Evolutionary conservation across 2,797 vertebrate species (phyloP).

Genomic region (Aythya fuligula): DNA sequence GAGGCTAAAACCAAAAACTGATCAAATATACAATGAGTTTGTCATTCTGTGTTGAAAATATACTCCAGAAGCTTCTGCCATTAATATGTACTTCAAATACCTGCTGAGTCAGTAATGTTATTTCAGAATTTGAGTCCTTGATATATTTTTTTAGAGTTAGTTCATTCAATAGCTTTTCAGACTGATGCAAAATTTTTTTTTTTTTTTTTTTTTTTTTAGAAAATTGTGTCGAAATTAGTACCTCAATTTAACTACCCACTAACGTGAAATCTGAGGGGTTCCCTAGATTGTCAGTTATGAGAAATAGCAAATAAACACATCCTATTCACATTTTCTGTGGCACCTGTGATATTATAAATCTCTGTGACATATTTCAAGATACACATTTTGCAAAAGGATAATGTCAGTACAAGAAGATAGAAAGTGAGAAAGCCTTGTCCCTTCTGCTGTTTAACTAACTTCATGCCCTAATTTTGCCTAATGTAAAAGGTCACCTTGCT

Average conservation of each 20-base stretch:
- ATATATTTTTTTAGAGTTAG: not conserved
- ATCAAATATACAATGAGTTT: not conserved
- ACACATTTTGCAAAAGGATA: not conserved
- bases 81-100: not conserved
- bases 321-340: not conserved
- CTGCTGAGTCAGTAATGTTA: not conserved
- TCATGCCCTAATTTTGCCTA: not conserved
- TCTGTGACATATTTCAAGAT: fast-evolving
- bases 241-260: not conserved
- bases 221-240: not conserved
- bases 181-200: not conserved
- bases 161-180: not conserved
- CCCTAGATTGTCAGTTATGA: not conserved
- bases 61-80: not conserved
- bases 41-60: not conserved
- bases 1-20: not conserved
- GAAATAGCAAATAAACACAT: not conserved
- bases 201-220: not conserved
- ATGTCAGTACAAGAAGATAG: not conserved
- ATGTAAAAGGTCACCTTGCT: not conserved
- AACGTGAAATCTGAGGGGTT: not conserved
- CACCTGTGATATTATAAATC: not conserved
- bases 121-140: not conserved
- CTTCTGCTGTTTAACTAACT: not conserved
- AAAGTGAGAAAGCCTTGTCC: not conserved